Evolutionary conservation across 2,113 vertebrate species (phyloP).

Genomic region (Empidonax traillii): DNA sequence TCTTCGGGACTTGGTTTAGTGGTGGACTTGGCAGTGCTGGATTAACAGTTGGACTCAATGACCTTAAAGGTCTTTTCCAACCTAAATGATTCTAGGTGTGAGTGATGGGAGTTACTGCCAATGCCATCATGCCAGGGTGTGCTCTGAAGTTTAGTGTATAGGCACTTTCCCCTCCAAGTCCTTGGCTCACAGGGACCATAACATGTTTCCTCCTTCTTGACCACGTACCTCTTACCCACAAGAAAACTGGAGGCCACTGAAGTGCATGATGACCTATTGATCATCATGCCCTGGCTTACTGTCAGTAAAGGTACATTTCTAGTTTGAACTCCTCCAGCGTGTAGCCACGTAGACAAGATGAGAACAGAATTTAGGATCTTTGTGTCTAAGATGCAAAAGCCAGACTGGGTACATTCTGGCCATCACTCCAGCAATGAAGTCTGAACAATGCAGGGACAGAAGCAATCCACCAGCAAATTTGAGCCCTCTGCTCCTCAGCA

Average conservation of each 20-base stretch:
- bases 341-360: neutral
- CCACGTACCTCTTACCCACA: neutral
- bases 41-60: neutral
- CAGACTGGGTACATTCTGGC: no score
- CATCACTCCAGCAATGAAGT: neutral
- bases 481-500: neutral
- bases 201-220: neutral
- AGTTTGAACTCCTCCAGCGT: neutral
- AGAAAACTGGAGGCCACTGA: neutral
- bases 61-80: neutral
- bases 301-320: neutral
- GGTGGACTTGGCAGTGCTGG: neutral
- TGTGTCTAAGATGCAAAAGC: neutral
- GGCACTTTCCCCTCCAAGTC: neutral
- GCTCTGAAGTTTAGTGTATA: neutral
- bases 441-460: neutral
- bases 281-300: neutral
- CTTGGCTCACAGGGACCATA: neutral
- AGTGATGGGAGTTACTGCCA: neutral
- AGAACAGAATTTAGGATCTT: neutral
- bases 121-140: neutral
- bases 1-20: neutral
- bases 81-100: fast-evolving
- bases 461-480: neutral
- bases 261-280: neutral